These are phyloP conservation scores for Cerceris rybyensis DNA, from an alignment of 2,888 invertebrate species.

Conservation along the genomic window DNA sequence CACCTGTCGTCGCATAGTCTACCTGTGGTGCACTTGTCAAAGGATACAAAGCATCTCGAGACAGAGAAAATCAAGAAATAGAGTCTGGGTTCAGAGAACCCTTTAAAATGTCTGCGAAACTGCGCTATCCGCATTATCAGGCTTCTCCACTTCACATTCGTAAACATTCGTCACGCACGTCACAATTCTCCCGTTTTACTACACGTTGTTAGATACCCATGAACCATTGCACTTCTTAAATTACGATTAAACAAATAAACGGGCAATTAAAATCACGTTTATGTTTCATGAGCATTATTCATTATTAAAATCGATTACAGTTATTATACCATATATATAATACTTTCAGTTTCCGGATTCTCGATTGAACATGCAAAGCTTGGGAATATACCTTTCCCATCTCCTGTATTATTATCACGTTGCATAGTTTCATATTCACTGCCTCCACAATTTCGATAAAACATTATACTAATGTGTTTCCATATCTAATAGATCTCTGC, in stretches of 20 bases:
- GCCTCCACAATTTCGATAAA: no score
- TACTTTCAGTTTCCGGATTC: no score
- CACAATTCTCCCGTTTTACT: constrained; percentile 9
- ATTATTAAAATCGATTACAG: not conserved
- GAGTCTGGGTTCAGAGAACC: constrained; percentile 24
- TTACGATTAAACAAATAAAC: not conserved
- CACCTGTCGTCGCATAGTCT: not conserved
- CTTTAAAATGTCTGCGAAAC: constrained; percentile 71
- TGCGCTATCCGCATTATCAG: constrained; percentile 72
- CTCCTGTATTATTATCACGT: no score
- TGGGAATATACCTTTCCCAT: no score
- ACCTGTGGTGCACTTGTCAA: not conserved
- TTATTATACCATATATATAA: no score
- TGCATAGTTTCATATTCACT: no score
- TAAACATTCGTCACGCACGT: constrained; percentile 73
- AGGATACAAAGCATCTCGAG: not conserved
- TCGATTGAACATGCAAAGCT: no score
- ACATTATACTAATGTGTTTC: no score
- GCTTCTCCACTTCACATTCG: constrained; percentile 74
- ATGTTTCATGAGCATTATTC: not conserved
- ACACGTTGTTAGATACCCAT: not conserved
- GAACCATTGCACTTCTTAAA: not conserved
- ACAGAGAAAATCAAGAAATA: constrained; percentile 19
- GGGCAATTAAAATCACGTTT: not conserved
- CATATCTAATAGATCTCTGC: no score